These are phyloP conservation scores for Nasonovia ribisnigri DNA, from an alignment of 2,888 invertebrate genomes.

Conservation along the genomic window DNA sequence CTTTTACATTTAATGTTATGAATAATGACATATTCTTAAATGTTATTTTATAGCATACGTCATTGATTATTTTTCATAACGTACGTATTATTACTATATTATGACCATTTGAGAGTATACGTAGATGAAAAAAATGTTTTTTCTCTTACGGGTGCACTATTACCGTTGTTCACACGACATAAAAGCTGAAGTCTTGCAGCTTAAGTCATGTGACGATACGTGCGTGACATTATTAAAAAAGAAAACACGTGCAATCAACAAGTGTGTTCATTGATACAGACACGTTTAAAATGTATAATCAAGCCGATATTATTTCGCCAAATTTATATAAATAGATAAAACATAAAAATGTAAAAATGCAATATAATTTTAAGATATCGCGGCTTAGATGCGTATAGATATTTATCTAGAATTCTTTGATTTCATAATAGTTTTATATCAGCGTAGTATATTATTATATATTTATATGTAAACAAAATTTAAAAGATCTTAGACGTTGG, in stretches of 20 bases:
- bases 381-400: not conserved
- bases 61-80: not conserved
- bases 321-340: not conserved
- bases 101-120: too few relatives aligned
- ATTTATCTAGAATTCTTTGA: not conserved
- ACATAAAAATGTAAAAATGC: not conserved
- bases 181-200: not conserved
- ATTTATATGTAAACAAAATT: not conserved
- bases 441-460: not conserved
- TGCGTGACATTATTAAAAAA: not conserved
- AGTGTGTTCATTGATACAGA: not conserved
- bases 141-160: not conserved
- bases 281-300: not conserved
- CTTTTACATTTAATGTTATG: not conserved
- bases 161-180: not conserved
- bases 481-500: not conserved
- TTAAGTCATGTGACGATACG: not conserved
- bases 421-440: not conserved
- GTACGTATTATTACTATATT: not conserved
- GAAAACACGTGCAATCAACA: not conserved
- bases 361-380: not conserved
- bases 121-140: not conserved
- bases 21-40: not conserved
- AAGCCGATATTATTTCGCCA: not conserved
- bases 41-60: not conserved